These are phyloP conservation scores for Drosophila lacicola DNA, from an alignment of 2,888 invertebrate genomes.

Conservation along the genomic window DNA sequence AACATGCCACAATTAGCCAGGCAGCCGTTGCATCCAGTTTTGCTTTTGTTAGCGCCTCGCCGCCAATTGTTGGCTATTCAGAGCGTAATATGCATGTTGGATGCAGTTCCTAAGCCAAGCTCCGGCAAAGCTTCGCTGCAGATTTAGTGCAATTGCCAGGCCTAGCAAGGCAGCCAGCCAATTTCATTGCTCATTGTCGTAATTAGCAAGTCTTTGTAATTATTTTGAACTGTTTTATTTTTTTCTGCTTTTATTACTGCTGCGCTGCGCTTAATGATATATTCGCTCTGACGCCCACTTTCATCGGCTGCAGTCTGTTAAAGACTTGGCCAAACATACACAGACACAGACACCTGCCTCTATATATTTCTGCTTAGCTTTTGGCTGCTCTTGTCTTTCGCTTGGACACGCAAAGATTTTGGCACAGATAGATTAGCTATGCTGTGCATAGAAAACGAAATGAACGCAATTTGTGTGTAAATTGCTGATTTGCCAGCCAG, in stretches of 20 bases:
- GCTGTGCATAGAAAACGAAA: constrained; percentile 67
- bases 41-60: constrained; percentile 58
- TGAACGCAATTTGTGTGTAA: constrained; percentile 51
- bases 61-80: constrained; percentile 70
- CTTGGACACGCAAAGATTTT: constrained; percentile 65
- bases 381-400: constrained; percentile 42
- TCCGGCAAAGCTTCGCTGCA: constrained; percentile 82
- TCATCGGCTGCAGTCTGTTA: constrained; percentile 65
- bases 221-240: constrained; percentile 54
- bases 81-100: constrained; percentile 80
- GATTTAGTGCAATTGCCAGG: constrained; percentile 80
- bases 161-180: constrained; percentile 33
- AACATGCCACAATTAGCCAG: constrained; percentile 77
- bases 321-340: constrained; percentile 17
- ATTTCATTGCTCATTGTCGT: constrained; percentile 71
- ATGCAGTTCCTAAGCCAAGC: constrained; percentile 42
- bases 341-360: not conserved
- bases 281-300: constrained; percentile 77
- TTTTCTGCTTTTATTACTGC: constrained; percentile 24
- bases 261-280: constrained; percentile 51
- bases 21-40: constrained; percentile 74
- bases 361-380: constrained; percentile 1
- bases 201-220: constrained; percentile 76
- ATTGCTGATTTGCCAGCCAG: constrained; percentile 35
- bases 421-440: constrained; percentile 43